A percentile compares a stretch with the other conserved stretches of the same genome.
Evolutionary conservation across 2,888 invertebrate genomes (phyloP).

Genomic region (Rhogogaster chlorosoma): DNA sequence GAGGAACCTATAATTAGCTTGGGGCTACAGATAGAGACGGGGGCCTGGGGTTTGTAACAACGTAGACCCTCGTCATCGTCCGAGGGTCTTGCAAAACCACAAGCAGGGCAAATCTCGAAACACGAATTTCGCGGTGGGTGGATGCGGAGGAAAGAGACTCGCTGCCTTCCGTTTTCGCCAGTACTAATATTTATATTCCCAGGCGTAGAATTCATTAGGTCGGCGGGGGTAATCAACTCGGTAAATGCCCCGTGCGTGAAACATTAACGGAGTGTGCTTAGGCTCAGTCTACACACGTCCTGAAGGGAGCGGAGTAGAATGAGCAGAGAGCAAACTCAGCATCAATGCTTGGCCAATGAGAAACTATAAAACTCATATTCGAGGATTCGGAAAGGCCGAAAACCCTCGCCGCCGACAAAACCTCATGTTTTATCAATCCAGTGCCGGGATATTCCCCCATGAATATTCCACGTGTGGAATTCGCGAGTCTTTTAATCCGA

Average conservation of each 20-base stretch:
- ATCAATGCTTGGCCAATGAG: background rate
- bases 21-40: background rate
- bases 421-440: background rate
- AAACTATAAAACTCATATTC: background rate
- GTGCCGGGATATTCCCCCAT: background rate
- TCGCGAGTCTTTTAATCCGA: background rate
- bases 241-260: slow-evolving; percentile 38
- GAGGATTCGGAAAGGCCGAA: background rate
- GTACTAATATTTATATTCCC: slow-evolving; percentile 48
- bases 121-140: background rate
- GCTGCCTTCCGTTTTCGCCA: background rate
- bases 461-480: background rate
- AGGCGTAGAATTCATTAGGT: slow-evolving; percentile 39
- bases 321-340: slow-evolving; percentile 13
- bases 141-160: background rate
- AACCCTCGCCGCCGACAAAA: background rate
- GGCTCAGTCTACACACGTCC: slow-evolving; percentile 33
- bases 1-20: slow-evolving; percentile 27
- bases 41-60: background rate
- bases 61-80: slow-evolving; percentile 30
- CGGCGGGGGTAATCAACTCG: slow-evolving; percentile 29
- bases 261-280: slow-evolving; percentile 46
- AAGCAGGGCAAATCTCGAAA: slow-evolving; percentile 25
- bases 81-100: slow-evolving; percentile 22
- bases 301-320: background rate